A percentile compares a stretch with the other conserved stretches of the same genome.
Conservation (phyloP, 1,140 invertebrate species). For the Arctopsyche grandis region DNA sequence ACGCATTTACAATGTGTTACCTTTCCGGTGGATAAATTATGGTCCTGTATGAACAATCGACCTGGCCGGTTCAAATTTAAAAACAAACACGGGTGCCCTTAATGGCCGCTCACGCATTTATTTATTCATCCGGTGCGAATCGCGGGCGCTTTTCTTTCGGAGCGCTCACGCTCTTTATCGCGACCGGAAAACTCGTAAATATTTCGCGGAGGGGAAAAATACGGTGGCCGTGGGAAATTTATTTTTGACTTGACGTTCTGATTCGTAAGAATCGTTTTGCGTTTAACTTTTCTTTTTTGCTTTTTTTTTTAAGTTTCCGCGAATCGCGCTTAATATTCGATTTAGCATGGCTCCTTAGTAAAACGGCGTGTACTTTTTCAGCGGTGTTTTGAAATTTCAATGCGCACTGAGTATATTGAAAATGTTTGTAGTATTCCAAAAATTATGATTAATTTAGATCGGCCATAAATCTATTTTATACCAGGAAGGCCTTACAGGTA, state of each 20-base stretch:
- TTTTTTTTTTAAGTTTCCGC: too few species aligned
- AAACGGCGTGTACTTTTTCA: too few species aligned
- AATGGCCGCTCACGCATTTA: constrained; percentile 22
- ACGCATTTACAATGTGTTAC: constrained; percentile 44
- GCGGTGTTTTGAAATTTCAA: too few species aligned
- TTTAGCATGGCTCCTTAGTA: neutral
- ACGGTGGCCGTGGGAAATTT: neutral
- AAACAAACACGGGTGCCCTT: constrained; percentile 25
- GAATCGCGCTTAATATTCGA: neutral
- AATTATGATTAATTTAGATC: too few species aligned
- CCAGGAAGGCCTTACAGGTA: too few species aligned
- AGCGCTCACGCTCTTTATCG: neutral
- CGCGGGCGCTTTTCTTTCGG: neutral
- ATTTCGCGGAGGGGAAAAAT: neutral
- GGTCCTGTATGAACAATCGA: constrained; percentile 42
- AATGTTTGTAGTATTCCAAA: too few species aligned
- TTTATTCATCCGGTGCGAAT: constrained; percentile 24
- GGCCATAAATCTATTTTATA: too few species aligned
- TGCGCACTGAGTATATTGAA: too few species aligned
- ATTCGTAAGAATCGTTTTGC: too few species aligned
- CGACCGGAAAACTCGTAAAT: constrained; percentile 9
- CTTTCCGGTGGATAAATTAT: constrained; percentile 38
- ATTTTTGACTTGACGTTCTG: too few species aligned
- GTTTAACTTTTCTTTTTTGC: too few species aligned
- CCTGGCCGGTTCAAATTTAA: constrained; percentile 29